Base-by-base conservation (phyloP, 2,113 vertebrate species). In the Atractosteus spatula region DNA sequence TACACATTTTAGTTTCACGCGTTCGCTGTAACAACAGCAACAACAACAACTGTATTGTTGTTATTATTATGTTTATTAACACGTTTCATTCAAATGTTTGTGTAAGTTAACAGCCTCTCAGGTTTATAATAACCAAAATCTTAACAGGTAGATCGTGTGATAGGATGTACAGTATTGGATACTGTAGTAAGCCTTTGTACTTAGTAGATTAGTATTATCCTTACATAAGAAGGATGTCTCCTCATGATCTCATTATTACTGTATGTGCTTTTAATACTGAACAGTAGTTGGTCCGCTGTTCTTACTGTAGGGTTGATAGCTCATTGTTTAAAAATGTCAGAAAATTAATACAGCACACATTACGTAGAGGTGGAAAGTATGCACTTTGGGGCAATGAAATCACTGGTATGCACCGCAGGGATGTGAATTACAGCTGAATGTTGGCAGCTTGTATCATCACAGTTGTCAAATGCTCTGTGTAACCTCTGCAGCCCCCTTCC, bases 201-300 rank as follows among this genome's bases (percentile, higher is more conserved):
- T 66, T 62, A 29, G 16, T 59, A 55, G 66, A 73, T 73, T 66
- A 62, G 71, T 16, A 62, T 54, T 70, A 57, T 61, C 44, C 65
- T 8, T 13, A 55, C 65, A 10, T 73, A 68, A 73, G 65, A 17
- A 54, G 72, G 56, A 13, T 63, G 66, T 61, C 13, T 6, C 56
- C 44, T 5, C 43, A 57, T 55, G 17, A 62, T 55, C 66, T 66
- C 44, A 10, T 68, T 55, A 68, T 68, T 51, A 47, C 55, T 44
- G 12, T 61, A 70, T 7, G 55, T 45, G 64, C 43, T 7, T 51
- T 51, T 51, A 51, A 51, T 51, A 47, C 29, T 47, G 51, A 44
- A 10, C 59, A n/a, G 14, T 16, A 43, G 62, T 17, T 11, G 4
- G 41, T 8, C 0, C 29, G 29, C 29, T 29, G 29, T 17, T 66